Percentiles rank a stretch among this genome's conserved stretches.
These are phyloP conservation scores for Lasius fuliginosus DNA, from an alignment of 2,888 invertebrate genomes.

Conservation along the genomic window DNA sequence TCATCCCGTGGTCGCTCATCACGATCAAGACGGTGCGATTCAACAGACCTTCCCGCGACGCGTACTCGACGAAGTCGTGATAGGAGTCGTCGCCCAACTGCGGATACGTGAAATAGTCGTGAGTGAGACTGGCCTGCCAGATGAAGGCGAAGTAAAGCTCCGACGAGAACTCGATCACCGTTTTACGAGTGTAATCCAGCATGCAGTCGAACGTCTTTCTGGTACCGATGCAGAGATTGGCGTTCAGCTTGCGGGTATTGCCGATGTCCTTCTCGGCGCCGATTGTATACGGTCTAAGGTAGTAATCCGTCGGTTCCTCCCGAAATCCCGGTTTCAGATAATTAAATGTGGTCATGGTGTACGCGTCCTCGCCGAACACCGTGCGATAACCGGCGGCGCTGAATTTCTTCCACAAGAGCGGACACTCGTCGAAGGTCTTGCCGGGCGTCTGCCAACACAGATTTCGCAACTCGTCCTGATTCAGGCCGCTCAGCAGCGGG, in stretches of 20 bases:
- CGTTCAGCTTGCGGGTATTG: conserved; percentile 89
- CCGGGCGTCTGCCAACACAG: conserved; percentile 90
- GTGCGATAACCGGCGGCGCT: conserved; percentile 92
- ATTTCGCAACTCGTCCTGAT: conserved; percentile 89
- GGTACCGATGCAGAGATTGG: conserved; percentile 91
- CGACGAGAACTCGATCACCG: conserved; percentile 88
- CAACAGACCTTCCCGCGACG: conserved; percentile 87
- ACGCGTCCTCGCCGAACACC: conserved; percentile 94
- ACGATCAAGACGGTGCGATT: conserved; percentile 91
- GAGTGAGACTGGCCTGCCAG: conserved; percentile 94
- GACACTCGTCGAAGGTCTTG: conserved; percentile 92
- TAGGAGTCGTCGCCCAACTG: conserved; percentile 91
- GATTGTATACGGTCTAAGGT: conserved; percentile 91
- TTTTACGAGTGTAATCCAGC: conserved; percentile 90
- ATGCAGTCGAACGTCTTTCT: conserved; percentile 91
- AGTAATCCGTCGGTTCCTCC: conserved; percentile 94
- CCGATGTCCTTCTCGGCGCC: conserved; percentile 91
- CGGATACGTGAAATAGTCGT: conserved; percentile 94
- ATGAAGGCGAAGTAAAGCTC: conserved; percentile 93
- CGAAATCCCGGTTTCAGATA: conserved; percentile 92
- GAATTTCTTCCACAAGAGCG: conserved; percentile 94
- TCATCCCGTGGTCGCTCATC: conserved; percentile 96
- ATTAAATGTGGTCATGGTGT: conserved; percentile 93
- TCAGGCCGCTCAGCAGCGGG: conserved; percentile 92
- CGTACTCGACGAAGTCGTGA: conserved; percentile 87